Conservation (phyloP, 2,888 invertebrate genomes). For the Catotricha subobsoleta region DNA sequence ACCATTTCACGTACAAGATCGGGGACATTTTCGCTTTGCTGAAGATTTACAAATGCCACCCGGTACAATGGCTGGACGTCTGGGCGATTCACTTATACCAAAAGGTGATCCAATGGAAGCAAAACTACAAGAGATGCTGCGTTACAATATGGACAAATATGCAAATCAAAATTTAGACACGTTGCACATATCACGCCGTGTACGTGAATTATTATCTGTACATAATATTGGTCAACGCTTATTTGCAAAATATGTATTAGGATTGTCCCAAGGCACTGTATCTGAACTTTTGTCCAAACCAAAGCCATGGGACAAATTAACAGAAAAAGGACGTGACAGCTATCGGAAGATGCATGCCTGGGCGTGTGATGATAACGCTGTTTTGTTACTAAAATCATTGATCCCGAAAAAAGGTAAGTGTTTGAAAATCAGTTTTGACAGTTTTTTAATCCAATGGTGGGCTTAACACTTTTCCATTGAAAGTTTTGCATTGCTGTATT, state of each 20-base stretch:
- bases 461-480: neutral
- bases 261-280: conserved; percentile 92
- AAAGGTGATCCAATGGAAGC: conserved; percentile 92
- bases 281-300: conserved; percentile 96
- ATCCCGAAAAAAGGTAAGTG: conserved; percentile 93
- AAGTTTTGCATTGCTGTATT: no score
- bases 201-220: conserved; percentile 82
- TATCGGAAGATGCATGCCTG: conserved; percentile 99
- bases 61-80: conserved; percentile 63
- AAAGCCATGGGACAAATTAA: conserved; percentile 98
- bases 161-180: conserved; percentile 88
- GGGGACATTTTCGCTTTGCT: conserved; percentile 64
- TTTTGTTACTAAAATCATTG: conserved; percentile 91
- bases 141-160: conserved; percentile 92
- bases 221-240: conserved; percentile 97
- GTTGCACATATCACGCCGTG: conserved; percentile 80
- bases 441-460: conserved; percentile 1
- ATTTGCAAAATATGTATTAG: conserved; percentile 96
- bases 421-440: conserved; percentile 2
- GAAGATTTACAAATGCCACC: conserved; percentile 64
- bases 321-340: conserved; percentile 97
- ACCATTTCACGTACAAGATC: conserved; percentile 61
- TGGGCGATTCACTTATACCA: conserved; percentile 79
- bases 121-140: conserved; percentile 76
- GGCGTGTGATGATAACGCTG: conserved; percentile 95